Evolutionary conservation across 2,888 invertebrate species (phyloP), one percentile per base, ranked within the genome.

Genomic region (Meiosimyza platycephala): DNA sequence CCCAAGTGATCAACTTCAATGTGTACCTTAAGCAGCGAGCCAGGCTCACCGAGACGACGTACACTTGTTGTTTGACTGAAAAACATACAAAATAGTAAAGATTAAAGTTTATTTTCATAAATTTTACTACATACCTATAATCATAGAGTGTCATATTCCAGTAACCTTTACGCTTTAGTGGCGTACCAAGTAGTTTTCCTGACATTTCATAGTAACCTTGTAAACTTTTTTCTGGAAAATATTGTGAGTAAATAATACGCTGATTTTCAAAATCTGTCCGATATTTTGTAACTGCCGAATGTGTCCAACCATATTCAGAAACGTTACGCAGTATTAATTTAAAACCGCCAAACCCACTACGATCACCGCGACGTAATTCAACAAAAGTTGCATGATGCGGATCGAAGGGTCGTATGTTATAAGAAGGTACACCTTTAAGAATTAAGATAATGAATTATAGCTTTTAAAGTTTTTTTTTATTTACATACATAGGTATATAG

Each of bases 191-290:
- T 13, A 91, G 85, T 74, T 89, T 90, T 1, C 91, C 93, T 78
- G 88, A 88, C 76, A 92, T 89, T 75, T 92, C 92, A 80, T 92
- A 93, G 65, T 88, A 89, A 1, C 95, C 95, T 71, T 90, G 88
- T 1, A 95, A 87, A 81, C 89, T 90, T 81, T 95, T 95, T 79
- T 94, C 94, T 0, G 95, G 95, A 84, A 95, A 95, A 84, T 92
- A 93, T 85, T 95, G 95, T 0, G 94, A 92, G 81, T 94, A 94
- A 72, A 93, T 90, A 4, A 95, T 90, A 59, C 89, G 88, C 74
- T 91, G 88, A 78, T 91, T 90, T 13, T 89, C 89, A 85, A 90
- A 89, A 82, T 93, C 92, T 13, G 91, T 91, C 83, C 93, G 93
- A 84, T 93, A 92, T 84, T 92, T 93, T 12, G 93, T 94, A 74